A percentile compares a stretch with the other conserved stretches of the same genome.
Evolutionary conservation across 2,888 invertebrate genomes (phyloP).

Genomic region (Drosophila nr. perissopoda): DNA sequence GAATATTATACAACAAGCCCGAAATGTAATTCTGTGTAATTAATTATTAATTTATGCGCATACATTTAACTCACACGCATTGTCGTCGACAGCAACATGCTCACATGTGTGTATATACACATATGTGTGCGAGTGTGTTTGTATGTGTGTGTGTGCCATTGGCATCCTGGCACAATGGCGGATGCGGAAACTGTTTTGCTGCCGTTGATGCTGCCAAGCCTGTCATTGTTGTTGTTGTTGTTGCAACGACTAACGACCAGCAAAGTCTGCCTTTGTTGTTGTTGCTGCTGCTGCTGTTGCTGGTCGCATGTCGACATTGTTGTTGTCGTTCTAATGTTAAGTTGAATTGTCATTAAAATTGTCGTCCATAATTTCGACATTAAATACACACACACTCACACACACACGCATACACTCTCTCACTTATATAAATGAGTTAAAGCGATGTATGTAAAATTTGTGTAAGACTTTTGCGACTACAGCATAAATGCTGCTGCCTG

Average conservation of each 20-base stretch:
- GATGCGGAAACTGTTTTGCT: constrained; percentile 80
- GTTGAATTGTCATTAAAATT: constrained; percentile 82
- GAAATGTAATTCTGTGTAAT: constrained; percentile 84
- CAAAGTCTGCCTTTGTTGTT: constrained; percentile 54
- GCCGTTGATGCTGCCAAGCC: constrained; percentile 78
- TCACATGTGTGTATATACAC: neutral
- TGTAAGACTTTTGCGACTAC: constrained; percentile 67
- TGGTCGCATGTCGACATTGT: constrained; percentile 58
- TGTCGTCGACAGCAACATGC: constrained; percentile 68
- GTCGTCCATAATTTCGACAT: constrained; percentile 82
- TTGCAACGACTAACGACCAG: constrained; percentile 68
- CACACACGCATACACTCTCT: constrained; percentile 9
- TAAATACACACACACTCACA: constrained; percentile 70
- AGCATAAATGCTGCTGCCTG: constrained; percentile 70
- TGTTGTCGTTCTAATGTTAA: constrained; percentile 80
- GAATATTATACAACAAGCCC: constrained; percentile 83
- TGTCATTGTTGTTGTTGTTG: constrained; percentile 42
- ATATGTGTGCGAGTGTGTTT: constrained; percentile 15
- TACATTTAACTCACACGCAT: constrained; percentile 82
- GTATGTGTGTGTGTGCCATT: constrained; percentile 59
- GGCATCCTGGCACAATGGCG: constrained; percentile 79
- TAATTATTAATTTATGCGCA: constrained; percentile 84
- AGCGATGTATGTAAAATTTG: constrained; percentile 70
- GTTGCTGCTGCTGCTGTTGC: constrained; percentile 52
- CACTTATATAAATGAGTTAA: neutral